phyloP scores from a whole-genome alignment of 2,888 invertebrate species.

The Lochmaea capreae region DNA sequence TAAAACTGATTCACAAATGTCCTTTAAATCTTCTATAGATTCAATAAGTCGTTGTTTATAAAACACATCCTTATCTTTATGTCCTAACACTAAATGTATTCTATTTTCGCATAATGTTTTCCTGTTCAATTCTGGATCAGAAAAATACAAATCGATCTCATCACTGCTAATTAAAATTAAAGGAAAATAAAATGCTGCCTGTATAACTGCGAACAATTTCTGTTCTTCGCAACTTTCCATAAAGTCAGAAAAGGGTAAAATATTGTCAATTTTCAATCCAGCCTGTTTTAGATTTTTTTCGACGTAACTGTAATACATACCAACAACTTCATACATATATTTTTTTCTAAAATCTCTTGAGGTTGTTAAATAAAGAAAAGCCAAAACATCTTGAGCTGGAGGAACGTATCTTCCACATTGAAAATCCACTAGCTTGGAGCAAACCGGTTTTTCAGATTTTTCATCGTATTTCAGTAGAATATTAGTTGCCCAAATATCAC shows the following conservation, averaged over 20 bases:
- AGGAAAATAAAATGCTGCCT: constrained; percentile 57
- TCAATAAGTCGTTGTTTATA: constrained; percentile 51
- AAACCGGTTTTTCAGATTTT: constrained; percentile 45
- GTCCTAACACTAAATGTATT: constrained; percentile 51
- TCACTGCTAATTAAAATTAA: constrained; percentile 53
- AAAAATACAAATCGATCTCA: constrained; percentile 50
- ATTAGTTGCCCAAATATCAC: constrained; percentile 76
- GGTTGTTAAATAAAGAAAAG: constrained; percentile 57
- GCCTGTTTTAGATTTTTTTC: constrained; percentile 52
- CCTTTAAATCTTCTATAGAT: constrained; percentile 54
- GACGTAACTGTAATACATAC: constrained; percentile 58
- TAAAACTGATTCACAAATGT: constrained; percentile 49
- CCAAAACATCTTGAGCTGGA: constrained; percentile 74
- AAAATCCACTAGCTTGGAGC: constrained; percentile 63
- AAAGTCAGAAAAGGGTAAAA: constrained; percentile 56
- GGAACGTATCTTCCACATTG: constrained; percentile 70
- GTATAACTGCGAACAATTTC: constrained; percentile 56
- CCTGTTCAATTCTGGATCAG: constrained; percentile 49
- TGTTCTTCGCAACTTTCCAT: constrained; percentile 59
- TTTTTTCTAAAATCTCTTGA: constrained; percentile 53
- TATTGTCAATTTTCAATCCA: constrained; percentile 49
- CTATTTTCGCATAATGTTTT: constrained; percentile 55
- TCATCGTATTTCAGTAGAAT: constrained; percentile 57
- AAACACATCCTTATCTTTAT: constrained; percentile 51
- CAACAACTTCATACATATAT: constrained; percentile 55